Evolutionary conservation across 1,140 invertebrate genomes (phyloP), one percentile per base, ranked within the genome.

Genomic region (Theocolax elegans): DNA sequence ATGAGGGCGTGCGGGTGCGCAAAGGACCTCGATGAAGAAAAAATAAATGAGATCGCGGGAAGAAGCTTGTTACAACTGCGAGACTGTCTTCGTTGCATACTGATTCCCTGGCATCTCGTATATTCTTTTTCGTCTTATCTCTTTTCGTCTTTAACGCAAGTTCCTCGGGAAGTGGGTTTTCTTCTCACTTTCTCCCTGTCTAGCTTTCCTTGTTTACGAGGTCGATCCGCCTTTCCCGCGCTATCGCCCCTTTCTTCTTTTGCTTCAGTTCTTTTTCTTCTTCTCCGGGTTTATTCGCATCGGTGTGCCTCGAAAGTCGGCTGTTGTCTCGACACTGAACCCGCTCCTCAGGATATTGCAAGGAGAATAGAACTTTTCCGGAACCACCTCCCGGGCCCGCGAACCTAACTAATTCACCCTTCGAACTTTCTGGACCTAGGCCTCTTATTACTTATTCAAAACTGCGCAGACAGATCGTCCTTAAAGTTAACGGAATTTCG

Each of bases 381-480:
- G 48, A 65, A 53, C 49, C 49, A 27, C n/a, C n/a, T n/a, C 21
- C 27, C 6, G 9, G n/a, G n/a, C n/a, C n/a, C n/a, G n/a, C n/a
- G 4, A 29, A 19, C 1, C 27, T 54, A 65, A 65, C 62, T 65
- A 53, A 65, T 54, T 65, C 54, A 65, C 4, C 35, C 19, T 65
- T 65, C 21, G 49, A 53, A 31, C 15, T 17, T 48, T 31, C 21
- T 12, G 25, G 29, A 23, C 13, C 29, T 4, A 23, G 46, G 8
- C 35, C 56, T 42, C 25, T 42, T 31, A n/a, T 56, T 51, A 64
- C 31, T 51, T 51, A 64, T 53, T 64, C 31, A 64, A 64, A 64
- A 64, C 46, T 35, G 21, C 27, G 17, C 29, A 64, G 62, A 64
- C 46, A 46, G 46, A 64, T 49, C 2, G 19, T 19, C 8, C n/a